Evolutionary conservation across 2,113 vertebrate species (phyloP), one percentile per base, ranked within the genome.

Genomic region (Atlantisia rogersi): DNA sequence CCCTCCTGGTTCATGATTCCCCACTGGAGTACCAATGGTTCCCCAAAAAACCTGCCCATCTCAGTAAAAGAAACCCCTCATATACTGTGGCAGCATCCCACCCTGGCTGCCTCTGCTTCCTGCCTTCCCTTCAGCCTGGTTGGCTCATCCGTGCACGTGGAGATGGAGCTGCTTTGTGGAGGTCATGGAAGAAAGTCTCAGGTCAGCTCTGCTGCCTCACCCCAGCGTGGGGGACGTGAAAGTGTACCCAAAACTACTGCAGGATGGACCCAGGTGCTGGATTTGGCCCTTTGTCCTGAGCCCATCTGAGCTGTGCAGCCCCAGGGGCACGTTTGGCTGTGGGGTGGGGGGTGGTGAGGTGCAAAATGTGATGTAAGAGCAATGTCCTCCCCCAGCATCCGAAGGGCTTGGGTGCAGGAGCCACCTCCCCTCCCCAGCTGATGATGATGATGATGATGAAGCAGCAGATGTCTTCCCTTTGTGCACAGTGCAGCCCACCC

Each of bases 171-270:
- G 46, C 8, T 32, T 42, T 6, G 26, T 0, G 10, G 40, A 56
- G 53, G 32, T 37, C 7, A 2, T 1, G n/a, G 65, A 19, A 21
- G 65, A 64, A 55, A 4, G 18, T 48, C 56, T 39, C 28, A 14
- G 7, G 40, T 50, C 4, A 4, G 3, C n/a, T 24, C 17, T 5
- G 11, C 86, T 18, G 67, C 39, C 53, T n/a, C 4, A 0, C 12
- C 68, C 37, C 0, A 1, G 20, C 14, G 62, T 0, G 3, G 20
- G 11, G 18, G 20, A 6, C 0, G 3, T 5, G 74, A 12, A 40
- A 15, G 6, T 0, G 1, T 8, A 19, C 26, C 46, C 2, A 2
- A 44, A 67, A 48, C 67, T 9, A 10, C 5, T 0, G 18, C n/a
- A 8, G 15, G 46, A 24, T 2, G 26, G 42, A 31, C 10, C 22